These are phyloP conservation scores for Synodontis membranacea DNA, from an alignment of 2,113 vertebrate genomes.

Conservation along the genomic window DNA sequence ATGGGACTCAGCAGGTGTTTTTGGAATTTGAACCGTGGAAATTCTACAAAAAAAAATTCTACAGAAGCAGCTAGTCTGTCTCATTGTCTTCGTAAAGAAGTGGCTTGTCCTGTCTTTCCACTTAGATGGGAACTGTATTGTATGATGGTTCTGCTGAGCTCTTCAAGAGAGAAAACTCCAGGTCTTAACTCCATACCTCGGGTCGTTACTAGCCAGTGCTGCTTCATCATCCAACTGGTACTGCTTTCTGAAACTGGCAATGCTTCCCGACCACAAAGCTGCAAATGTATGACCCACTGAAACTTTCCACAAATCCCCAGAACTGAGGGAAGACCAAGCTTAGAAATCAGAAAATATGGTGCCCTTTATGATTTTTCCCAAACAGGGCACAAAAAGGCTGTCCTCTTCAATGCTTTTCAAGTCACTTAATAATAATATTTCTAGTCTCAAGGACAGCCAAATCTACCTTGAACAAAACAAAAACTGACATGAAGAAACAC, in stretches of 20 bases:
- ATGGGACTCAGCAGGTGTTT: not conserved
- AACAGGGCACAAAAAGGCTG: slow-evolving; percentile 34
- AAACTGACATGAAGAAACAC: too few species aligned
- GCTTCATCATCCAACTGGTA: not conserved
- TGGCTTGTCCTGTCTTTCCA: not conserved
- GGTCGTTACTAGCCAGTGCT: not conserved
- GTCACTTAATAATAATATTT: slow-evolving; percentile 51
- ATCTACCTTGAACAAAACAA: slow-evolving; percentile 52
- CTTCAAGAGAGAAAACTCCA: not conserved
- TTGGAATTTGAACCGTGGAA: slow-evolving; percentile 14
- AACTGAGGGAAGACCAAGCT: slow-evolving; percentile 51
- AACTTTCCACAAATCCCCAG: slow-evolving; percentile 54
- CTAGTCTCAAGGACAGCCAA: slow-evolving; percentile 29
- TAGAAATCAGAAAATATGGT: slow-evolving; percentile 47
- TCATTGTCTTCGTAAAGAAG: slow-evolving; percentile 38
- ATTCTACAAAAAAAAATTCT: slow-evolving; percentile 47
- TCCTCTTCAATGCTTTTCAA: slow-evolving; percentile 53
- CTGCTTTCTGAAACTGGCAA: slow-evolving; percentile 38
- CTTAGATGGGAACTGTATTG: too few species aligned
- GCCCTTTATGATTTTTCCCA: slow-evolving; percentile 49
- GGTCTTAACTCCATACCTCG: not conserved
- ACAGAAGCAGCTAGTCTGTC: slow-evolving; percentile 38
- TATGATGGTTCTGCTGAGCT: too few species aligned
- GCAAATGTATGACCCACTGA: slow-evolving; percentile 39
- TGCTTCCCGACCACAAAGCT: slow-evolving; percentile 44